Base-by-base conservation (phyloP, 2,113 vertebrate genomes). In the Genyomyrus donnyi region DNA sequence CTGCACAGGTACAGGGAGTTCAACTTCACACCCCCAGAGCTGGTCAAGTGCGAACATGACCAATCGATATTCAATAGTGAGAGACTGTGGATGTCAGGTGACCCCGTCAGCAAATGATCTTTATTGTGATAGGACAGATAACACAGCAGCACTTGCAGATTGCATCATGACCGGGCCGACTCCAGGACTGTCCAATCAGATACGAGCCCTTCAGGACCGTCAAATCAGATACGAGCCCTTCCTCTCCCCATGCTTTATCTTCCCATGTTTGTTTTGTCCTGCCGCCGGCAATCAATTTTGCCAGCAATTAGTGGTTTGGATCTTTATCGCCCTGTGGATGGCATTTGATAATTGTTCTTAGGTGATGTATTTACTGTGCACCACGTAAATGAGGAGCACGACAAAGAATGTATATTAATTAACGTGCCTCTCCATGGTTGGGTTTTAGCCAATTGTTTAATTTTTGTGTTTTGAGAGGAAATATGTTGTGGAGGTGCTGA, bases 401-500 rank as follows among this genome's bases (percentile, higher is more conserved):
- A 19, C 74, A 80, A 8, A 19, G 13, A 80, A 42, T 8, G 35
- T 80, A 42, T 19, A 35, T 42, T 66, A 19, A 21, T 24, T 66
- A 62, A 19, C 39, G 45, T 17, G 24, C 46, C 58, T 74, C 13
- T 31, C 13, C 2, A 46, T 58, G 58, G 42, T 24, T 70, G 5
- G 27, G 39, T 74, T 50, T 58, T 49, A 46, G 62, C 42, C 24
- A 27, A 49, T 49, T 19, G 62, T 70, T 80, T 77, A 42, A 21
- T 39, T 77, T 77, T 77, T 15, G 5, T 77, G 35, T 42, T 77
- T 39, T 77, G 31, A 42, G 15, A 19, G 35, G 31, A 39, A 39
- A 39, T 77, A 19, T 77, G 31, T 66, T 19, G 17, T 39, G 70
- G 13, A 19, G 74, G 35, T 80, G 93, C 58, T 86, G 92, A 91